Evolutionary conservation across 2,888 invertebrate genomes (phyloP).

Genomic region (Melipona beecheii): DNA sequence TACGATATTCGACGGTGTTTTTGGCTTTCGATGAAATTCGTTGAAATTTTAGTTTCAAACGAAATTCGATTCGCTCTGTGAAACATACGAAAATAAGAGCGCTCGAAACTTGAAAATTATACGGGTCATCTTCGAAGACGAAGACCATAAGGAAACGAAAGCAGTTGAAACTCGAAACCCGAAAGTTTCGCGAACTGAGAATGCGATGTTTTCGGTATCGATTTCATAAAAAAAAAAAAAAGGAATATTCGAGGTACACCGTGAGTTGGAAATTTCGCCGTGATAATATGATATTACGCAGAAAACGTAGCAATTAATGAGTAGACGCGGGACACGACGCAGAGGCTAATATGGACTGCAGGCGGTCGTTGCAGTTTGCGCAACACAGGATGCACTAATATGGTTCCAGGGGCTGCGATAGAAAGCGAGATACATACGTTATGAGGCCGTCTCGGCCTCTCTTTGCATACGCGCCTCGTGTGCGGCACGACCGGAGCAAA

Average conservation of each 20-base stretch:
- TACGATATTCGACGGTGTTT: too few relatives aligned
- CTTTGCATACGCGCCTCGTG: slow-evolving; percentile 66
- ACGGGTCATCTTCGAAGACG: background rate
- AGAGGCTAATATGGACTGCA: slow-evolving; percentile 68
- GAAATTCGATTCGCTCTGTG: too few relatives aligned
- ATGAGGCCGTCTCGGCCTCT: slow-evolving; percentile 63
- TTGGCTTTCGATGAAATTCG: too few relatives aligned
- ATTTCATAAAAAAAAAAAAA: too few relatives aligned
- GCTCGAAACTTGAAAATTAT: background rate
- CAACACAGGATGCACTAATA: slow-evolving; percentile 78
- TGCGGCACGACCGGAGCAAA: slow-evolving; percentile 45
- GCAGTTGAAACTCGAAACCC: too few relatives aligned
- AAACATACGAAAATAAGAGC: background rate
- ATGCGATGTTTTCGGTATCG: background rate
- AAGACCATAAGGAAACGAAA: too few relatives aligned
- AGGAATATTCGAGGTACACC: background rate
- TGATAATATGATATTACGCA: slow-evolving; percentile 48
- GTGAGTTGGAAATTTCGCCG: background rate
- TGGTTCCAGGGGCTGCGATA: slow-evolving; percentile 75
- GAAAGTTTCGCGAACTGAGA: too few relatives aligned
- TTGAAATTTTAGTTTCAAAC: too few relatives aligned
- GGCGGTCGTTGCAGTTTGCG: slow-evolving; percentile 64
- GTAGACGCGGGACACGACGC: slow-evolving; percentile 31
- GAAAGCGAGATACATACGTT: slow-evolving; percentile 77
- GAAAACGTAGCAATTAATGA: slow-evolving; percentile 51